Percentiles rank a stretch among this genome's conserved stretches.
phyloP scores from a whole-genome alignment of 64 coral and sea anemone genomes.

The Orbicella faveolata region DNA sequence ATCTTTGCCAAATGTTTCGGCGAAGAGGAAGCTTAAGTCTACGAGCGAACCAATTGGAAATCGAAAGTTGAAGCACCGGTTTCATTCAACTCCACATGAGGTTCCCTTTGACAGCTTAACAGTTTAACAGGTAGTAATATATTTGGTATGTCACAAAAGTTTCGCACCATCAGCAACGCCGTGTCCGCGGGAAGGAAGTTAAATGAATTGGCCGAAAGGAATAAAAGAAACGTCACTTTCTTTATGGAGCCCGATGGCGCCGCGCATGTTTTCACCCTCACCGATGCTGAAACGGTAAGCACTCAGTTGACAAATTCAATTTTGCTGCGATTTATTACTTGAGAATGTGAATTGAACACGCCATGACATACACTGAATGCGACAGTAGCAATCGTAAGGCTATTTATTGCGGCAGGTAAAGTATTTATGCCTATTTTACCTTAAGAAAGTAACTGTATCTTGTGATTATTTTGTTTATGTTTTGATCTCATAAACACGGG shows the following conservation, averaged over 20 bases:
- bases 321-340: not conserved
- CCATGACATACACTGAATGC: not conserved
- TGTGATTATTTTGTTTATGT: not conserved
- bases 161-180: constrained; percentile 33
- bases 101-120: constrained; percentile 21
- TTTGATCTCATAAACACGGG: not conserved
- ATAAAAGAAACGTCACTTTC: constrained; percentile 20
- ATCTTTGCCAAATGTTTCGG: not conserved
- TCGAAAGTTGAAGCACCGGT: not conserved
- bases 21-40: not conserved
- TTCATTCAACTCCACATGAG: not conserved
- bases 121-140: not conserved
- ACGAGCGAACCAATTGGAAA: not conserved
- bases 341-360: not conserved
- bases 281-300: constrained; percentile 20
- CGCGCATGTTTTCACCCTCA: not conserved
- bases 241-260: constrained; percentile 19
- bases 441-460: not conserved
- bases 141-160: constrained; percentile 37
- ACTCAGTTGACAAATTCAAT: not conserved
- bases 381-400: not conserved
- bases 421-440: not conserved
- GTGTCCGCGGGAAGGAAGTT: constrained; percentile 38
- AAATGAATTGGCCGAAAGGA: constrained; percentile 7
- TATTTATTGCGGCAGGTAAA: not conserved